Evolutionary conservation across 2,888 invertebrate genomes (phyloP).

Genomic region (Tachystola acroxantha): DNA sequence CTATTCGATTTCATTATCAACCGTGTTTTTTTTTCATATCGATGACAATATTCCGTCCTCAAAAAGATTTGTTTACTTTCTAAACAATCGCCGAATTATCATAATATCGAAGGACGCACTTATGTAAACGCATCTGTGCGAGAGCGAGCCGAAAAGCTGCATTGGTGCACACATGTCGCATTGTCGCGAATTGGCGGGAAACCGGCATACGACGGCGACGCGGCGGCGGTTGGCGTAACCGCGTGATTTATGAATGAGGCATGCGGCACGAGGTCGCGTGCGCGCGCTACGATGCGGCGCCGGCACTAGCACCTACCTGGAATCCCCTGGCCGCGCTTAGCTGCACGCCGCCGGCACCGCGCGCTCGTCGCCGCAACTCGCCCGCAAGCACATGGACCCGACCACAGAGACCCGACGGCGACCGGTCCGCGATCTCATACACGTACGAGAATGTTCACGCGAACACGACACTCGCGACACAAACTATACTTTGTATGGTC

Average conservation of each 20-base stretch:
- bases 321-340: slow-evolving; percentile 36
- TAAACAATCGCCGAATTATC: slow-evolving; percentile 24
- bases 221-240: slow-evolving; percentile 25
- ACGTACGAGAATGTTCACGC: slow-evolving; percentile 44
- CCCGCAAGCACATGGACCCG: slow-evolving; percentile 44
- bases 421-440: slow-evolving; percentile 41
- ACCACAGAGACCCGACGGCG: slow-evolving; percentile 29
- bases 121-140: slow-evolving; percentile 41
- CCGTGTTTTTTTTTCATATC: slow-evolving; percentile 23
- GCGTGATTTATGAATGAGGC: slow-evolving; percentile 16
- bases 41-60: slow-evolving; percentile 23
- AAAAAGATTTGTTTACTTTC: slow-evolving; percentile 25
- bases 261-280: slow-evolving; percentile 19
- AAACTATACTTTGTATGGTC: slow-evolving; percentile 40
- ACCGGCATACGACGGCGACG: not conserved
- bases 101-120: slow-evolving; percentile 36
- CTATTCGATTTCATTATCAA: too few species aligned
- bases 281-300: slow-evolving; percentile 38
- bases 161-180: slow-evolving; percentile 21
- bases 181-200: not conserved
- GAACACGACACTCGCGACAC: slow-evolving; percentile 69
- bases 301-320: slow-evolving; percentile 27
- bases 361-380: slow-evolving; percentile 33
- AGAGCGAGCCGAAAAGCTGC: slow-evolving; percentile 29
- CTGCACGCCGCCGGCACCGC: slow-evolving; percentile 40